These are phyloP conservation scores for Ctenodactylus gundi DNA, from an alignment of 2,113 vertebrate species.

Conservation along the genomic window DNA sequence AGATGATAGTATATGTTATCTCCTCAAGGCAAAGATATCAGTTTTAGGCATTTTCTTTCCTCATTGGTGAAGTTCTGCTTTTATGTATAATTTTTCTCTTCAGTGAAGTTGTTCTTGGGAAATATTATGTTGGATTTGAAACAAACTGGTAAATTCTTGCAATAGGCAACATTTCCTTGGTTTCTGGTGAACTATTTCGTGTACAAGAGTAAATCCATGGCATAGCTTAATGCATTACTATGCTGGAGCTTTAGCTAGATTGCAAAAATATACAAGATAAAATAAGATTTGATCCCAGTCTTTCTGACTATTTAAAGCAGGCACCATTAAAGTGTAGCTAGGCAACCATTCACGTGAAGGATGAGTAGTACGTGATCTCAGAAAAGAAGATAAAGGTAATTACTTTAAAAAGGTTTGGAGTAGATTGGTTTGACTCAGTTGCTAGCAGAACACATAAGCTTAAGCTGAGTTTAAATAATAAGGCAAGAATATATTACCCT, in stretches of 20 bases:
- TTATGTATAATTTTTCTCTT: neutral
- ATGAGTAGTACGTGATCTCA: neutral
- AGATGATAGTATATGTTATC: neutral
- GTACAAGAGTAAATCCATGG: neutral
- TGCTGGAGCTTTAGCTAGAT: neutral
- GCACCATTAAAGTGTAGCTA: neutral
- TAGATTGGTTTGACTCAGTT: neutral
- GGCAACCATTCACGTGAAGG: neutral
- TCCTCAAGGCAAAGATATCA: neutral
- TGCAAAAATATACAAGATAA: neutral
- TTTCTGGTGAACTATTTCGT: neutral
- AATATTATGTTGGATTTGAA: neutral
- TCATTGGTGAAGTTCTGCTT: neutral
- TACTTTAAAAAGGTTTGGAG: neutral
- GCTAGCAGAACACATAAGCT: neutral
- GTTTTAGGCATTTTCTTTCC: neutral
- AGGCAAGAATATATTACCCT: neutral
- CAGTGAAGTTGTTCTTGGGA: neutral
- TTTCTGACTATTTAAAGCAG: neutral
- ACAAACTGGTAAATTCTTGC: neutral
- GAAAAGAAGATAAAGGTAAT: conserved; percentile 23
- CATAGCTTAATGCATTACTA: neutral
- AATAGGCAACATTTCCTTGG: neutral
- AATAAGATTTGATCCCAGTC: neutral
- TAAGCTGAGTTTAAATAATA: neutral